Percentiles rank a stretch among this genome's conserved stretches.
phyloP scores from a whole-genome alignment of 2,797 vertebrate species.

The Tragopan temminckii region DNA sequence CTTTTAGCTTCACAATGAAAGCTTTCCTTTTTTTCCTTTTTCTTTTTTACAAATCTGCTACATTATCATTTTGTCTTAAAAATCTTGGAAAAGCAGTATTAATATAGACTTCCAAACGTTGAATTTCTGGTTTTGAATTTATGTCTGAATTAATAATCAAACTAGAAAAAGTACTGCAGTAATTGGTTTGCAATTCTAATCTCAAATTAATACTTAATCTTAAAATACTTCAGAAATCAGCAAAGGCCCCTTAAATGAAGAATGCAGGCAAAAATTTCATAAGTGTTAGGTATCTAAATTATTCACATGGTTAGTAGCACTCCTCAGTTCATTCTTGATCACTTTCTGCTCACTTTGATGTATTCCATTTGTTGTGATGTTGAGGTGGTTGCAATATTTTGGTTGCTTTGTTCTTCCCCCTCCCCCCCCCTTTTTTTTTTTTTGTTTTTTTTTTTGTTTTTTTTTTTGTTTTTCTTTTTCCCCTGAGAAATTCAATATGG shows the following conservation, averaged over 20 bases:
- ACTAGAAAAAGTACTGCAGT: not conserved
- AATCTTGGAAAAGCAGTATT: not conserved
- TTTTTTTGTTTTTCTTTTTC: not conserved
- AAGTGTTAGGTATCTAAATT: not conserved
- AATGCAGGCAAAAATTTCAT: not conserved
- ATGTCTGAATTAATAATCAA: not conserved
- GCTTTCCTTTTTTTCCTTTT: not conserved
- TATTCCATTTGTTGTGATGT: not conserved
- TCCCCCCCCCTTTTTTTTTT: not conserved
- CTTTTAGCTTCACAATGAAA: not conserved
- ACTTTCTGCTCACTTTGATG: not conserved
- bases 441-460: not conserved
- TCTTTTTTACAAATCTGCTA: too few species aligned
- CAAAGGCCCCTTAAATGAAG: not conserved
- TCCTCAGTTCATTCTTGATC: not conserved
- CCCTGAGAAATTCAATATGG: not conserved
- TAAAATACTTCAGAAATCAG: not conserved
- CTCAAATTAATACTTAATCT: not conserved
- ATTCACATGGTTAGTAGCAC: not conserved
- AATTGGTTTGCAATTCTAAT: not conserved
- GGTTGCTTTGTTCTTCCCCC: too few species aligned
- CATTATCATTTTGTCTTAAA: not conserved
- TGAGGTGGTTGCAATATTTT: too few species aligned
- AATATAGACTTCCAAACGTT: not conserved
- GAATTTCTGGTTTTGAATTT: not conserved